Evolutionary conservation across 2,888 invertebrate species (phyloP).

Genomic region (Dasysyrphus tricinctus): DNA sequence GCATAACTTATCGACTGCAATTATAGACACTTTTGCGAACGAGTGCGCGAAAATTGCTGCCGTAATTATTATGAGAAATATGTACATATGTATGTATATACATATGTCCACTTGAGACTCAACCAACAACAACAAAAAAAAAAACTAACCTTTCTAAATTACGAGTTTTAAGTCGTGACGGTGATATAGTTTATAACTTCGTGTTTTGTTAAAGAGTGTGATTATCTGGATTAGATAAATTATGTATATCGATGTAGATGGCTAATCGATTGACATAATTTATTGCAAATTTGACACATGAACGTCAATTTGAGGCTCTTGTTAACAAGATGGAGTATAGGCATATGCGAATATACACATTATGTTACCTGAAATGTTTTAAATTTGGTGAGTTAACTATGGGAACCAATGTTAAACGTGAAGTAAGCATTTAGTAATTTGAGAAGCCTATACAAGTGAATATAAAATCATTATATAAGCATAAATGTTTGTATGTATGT

Average conservation of each 20-base stretch:
- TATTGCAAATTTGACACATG: constrained; percentile 20
- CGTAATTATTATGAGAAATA: constrained; percentile 58
- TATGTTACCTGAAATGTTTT: neutral
- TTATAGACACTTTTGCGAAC: constrained; percentile 59
- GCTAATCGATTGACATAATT: constrained; percentile 34
- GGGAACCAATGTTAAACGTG: no score
- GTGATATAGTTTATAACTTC: constrained; percentile 32
- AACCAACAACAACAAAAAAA: neutral
- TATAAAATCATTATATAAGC: no score
- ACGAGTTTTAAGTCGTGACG: constrained; percentile 46
- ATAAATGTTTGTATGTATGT: no score
- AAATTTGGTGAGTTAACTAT: no score
- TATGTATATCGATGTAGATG: constrained; percentile 20
- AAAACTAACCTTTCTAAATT: neutral
- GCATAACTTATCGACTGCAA: constrained; percentile 64
- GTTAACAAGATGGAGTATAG: neutral
- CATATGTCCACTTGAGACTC: neutral
- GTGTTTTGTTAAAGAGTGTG: constrained; percentile 49
- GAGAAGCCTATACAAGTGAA: no score
- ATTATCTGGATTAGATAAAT: constrained; percentile 56
- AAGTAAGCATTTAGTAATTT: no score
- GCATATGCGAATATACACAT: neutral
- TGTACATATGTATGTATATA: neutral
- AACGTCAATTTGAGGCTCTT: neutral
- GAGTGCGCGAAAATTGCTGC: constrained; percentile 49